Percentiles rank a stretch among this genome's conserved stretches.
These are phyloP conservation scores for Scarus forsteni DNA, from an alignment of 2,797 vertebrate genomes.

Conservation along the genomic window DNA sequence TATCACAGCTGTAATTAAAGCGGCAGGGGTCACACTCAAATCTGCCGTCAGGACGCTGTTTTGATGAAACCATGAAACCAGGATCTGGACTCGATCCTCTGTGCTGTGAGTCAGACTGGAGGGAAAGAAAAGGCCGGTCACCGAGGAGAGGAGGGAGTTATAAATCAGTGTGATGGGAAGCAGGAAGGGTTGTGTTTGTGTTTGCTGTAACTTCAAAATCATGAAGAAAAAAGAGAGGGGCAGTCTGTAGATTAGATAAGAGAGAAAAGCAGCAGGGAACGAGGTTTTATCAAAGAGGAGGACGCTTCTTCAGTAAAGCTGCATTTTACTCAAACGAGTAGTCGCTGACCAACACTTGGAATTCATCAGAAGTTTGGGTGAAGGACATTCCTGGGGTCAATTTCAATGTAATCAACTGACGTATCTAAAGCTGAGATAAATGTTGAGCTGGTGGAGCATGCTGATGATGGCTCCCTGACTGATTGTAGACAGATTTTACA, in stretches of 20 bases:
- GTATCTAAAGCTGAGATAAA: too few relatives aligned
- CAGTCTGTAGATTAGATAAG: neutral
- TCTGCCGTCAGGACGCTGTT: slow-evolving; percentile 11
- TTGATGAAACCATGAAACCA: slow-evolving; percentile 39
- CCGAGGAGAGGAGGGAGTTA: slow-evolving; percentile 6
- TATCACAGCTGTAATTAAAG: slow-evolving; percentile 36
- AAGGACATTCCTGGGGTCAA: too few relatives aligned
- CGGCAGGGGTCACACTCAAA: slow-evolving; percentile 13
- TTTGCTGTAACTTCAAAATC: slow-evolving; percentile 13
- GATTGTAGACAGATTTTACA: too few relatives aligned
- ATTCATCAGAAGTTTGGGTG: too few relatives aligned
- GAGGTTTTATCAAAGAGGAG: neutral
- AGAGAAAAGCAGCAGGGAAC: neutral
- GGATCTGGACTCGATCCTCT: slow-evolving; percentile 44
- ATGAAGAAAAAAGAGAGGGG: neutral
- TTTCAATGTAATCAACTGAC: too few relatives aligned
- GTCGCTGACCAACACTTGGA: too few relatives aligned
- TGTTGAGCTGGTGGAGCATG: too few relatives aligned
- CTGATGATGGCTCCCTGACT: too few relatives aligned
- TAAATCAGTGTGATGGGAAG: slow-evolving; percentile 35
- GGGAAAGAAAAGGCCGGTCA: slow-evolving; percentile 15
- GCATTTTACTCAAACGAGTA: too few relatives aligned
- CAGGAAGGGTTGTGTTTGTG: neutral
- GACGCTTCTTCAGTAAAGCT: neutral
- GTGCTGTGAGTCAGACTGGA: slow-evolving; percentile 21